Base-by-base conservation (phyloP, 1,140 invertebrate genomes). In the Brachionus asplanchnoidis region DNA sequence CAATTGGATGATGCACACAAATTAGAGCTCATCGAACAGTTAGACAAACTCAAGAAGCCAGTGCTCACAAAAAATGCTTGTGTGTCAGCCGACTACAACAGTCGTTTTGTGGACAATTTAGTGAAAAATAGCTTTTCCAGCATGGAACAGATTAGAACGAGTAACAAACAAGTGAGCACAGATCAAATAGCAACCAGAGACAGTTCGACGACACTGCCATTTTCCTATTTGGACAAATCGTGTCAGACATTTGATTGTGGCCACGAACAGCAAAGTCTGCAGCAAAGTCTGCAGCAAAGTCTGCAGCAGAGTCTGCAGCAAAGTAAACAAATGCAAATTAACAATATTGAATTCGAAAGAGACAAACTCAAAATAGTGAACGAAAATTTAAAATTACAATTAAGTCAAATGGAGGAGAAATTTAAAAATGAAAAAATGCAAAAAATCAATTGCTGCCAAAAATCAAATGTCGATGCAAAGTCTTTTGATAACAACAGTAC, bases 331-430 rank as follows among this genome's bases (percentile, higher is more conserved):
- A 9, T 17, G 14, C 23, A 80, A 65, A 82, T 65, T 36, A 11
- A 82, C 26, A 44, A 46, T n/a, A 65, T 82, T 23, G 79, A 60
- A 40, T 14, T 23, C 12, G 79, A 82, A 65, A 60, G 65, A 46
- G 36, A 68, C 26, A 42, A 44, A 6, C 42, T 82, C 4, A 82
- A 65, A 20, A 32, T 40, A n/a, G n/a, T 60, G 8, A 82, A 82
- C 28, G 28, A n/a, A 42, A 56, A 82, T 9, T 28, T 82, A 8
- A 82, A 17, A 46, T 20, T n/a, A 32, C 8, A 68, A 42, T 26
- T 82, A n/a, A 68, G n/a, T 42, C 32, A 82, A 68, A 82, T 82
- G 53, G 79, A 82, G 28, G 40, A 42, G 20, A 68, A 65, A 68
- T 82, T 82, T 17, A 26, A 14, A 12, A 23, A 20, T 12, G 79